These are phyloP conservation scores for Ibycter americanus DNA, from an alignment of 2,797 vertebrate genomes.

Conservation along the genomic window DNA sequence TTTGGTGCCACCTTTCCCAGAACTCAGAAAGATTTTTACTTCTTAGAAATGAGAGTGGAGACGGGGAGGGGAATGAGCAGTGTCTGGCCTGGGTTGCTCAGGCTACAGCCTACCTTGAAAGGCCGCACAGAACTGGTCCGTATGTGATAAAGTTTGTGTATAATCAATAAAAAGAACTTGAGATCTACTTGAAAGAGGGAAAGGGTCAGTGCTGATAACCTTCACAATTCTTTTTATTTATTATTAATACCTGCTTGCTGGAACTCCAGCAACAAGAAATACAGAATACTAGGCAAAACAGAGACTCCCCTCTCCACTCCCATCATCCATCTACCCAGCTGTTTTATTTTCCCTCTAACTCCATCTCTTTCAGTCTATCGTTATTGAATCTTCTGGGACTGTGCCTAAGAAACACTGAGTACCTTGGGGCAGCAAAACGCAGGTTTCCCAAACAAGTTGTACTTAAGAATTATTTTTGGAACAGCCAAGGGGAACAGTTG, in stretches of 20 bases:
- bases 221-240: slow-evolving; percentile 64
- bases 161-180: slow-evolving; percentile 53
- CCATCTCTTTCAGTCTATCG: background rate
- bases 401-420: background rate
- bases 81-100: background rate
- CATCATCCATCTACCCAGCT: background rate
- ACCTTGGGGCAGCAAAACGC: background rate
- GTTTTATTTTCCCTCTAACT: background rate
- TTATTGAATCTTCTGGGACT: background rate
- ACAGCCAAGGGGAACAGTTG: background rate
- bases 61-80: background rate
- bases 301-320: background rate
- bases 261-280: background rate
- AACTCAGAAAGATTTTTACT: background rate
- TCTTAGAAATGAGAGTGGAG: background rate
- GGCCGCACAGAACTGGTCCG: background rate
- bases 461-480: background rate
- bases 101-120: slow-evolving; percentile 11
- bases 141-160: background rate
- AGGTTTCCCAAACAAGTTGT: background rate
- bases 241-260: slow-evolving; percentile 61
- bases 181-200: slow-evolving; percentile 52
- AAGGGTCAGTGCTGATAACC: slow-evolving; percentile 42
- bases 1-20: background rate
- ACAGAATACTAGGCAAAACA: background rate